Percentiles rank a stretch among this genome's conserved stretches.
Evolutionary conservation across 2,888 invertebrate genomes (phyloP).

Genomic region (Zhengitettix transpicula): DNA sequence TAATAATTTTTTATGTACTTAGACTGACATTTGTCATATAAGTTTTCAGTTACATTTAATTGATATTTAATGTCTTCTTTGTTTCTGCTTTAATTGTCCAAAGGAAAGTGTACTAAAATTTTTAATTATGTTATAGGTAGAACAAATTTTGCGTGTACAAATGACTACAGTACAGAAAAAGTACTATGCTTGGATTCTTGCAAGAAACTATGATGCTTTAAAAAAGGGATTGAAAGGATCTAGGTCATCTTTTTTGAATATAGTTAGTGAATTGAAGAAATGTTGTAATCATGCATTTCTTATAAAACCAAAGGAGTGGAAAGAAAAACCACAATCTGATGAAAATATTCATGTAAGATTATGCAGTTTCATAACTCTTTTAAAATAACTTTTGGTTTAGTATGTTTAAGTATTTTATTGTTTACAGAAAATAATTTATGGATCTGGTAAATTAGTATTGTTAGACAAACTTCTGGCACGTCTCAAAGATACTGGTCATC

Average conservation of each 20-base stretch:
- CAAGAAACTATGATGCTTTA: constrained; percentile 91
- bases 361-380: no score
- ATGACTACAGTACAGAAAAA: constrained; percentile 96
- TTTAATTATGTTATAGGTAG: constrained; percentile 37
- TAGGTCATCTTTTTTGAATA: constrained; percentile 86
- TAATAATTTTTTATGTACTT: no score
- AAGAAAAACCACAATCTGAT: constrained; percentile 47
- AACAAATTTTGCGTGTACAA: constrained; percentile 94
- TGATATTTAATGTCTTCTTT: neutral
- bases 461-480: constrained; percentile 87
- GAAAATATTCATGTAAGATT: constrained; percentile 26
- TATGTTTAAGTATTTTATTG: neutral
- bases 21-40: no score
- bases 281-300: constrained; percentile 93
- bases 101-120: no score
- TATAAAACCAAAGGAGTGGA: constrained; percentile 65
- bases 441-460: constrained; percentile 89
- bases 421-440: constrained; percentile 63
- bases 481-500: constrained; percentile 86
- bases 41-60: neutral
- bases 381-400: no score
- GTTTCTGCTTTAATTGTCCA: no score
- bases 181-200: constrained; percentile 97
- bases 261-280: constrained; percentile 96
- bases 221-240: constrained; percentile 90